A percentile compares a stretch with the other conserved stretches of the same genome.
phyloP scores from a whole-genome alignment of 2,888 invertebrate species.

The Eledone cirrhosa region DNA sequence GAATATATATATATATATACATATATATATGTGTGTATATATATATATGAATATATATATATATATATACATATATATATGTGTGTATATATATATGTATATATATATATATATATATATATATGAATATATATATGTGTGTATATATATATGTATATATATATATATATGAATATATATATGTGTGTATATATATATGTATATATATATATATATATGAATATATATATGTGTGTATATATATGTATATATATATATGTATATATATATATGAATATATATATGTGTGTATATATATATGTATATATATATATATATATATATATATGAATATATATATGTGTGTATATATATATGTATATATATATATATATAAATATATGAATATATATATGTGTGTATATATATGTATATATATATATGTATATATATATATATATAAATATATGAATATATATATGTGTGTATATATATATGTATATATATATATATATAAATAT shows the following conservation, averaged over 20 bases:
- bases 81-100: neutral
- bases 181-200: neutral
- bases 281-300: neutral
- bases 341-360: neutral
- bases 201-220: neutral
- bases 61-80: neutral
- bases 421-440: neutral
- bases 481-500: constrained; percentile 1
- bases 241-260: neutral
- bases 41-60: neutral
- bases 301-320: neutral
- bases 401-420: neutral
- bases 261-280: neutral
- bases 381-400: neutral
- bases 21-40: neutral
- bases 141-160: neutral
- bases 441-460: neutral
- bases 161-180: neutral
- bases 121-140: neutral
- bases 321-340: neutral
- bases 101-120: constrained; percentile 2
- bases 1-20: neutral
- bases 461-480: neutral
- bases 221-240: neutral
- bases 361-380: neutral